Evolutionary conservation across 2,888 invertebrate genomes (phyloP).

Genomic region (Thera britannica): DNA sequence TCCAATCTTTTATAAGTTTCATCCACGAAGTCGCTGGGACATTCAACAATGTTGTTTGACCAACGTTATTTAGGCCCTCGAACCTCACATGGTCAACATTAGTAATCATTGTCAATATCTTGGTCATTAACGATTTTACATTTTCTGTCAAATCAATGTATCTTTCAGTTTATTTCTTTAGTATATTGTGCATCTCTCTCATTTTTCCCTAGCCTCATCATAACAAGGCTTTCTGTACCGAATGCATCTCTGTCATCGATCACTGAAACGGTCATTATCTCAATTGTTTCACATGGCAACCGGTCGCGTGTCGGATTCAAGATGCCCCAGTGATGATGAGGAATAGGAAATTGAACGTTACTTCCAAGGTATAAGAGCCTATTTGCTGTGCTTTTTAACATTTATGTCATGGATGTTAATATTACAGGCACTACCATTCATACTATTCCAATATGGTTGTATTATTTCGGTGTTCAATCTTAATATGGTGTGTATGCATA

Average conservation of each 20-base stretch:
- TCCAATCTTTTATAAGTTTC: background rate
- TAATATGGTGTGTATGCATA: too few species aligned
- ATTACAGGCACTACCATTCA: background rate
- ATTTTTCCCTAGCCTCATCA: background rate
- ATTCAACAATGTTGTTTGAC: background rate
- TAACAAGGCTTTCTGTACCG: constrained; percentile 12
- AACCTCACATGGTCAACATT: background rate
- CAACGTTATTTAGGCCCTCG: background rate
- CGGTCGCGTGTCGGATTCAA: constrained; percentile 41
- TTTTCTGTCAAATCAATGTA: background rate
- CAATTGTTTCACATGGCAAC: constrained; percentile 47
- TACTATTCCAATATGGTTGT: background rate
- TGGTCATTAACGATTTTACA: background rate
- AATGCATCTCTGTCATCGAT: constrained; percentile 28
- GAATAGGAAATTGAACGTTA: constrained; percentile 10
- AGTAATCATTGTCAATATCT: background rate
- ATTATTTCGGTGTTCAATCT: background rate
- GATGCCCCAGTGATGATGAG: constrained; percentile 37
- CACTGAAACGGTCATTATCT: constrained; percentile 39
- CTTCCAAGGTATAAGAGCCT: background rate
- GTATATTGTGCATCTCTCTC: background rate
- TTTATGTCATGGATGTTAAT: constrained; percentile 6
- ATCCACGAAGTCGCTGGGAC: background rate
- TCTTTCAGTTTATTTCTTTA: background rate
- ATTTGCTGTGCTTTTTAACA: background rate